These are phyloP conservation scores for Crossaster papposus DNA, from an alignment of 53 echinoderm and acorn worm genomes.

Conservation along the genomic window DNA sequence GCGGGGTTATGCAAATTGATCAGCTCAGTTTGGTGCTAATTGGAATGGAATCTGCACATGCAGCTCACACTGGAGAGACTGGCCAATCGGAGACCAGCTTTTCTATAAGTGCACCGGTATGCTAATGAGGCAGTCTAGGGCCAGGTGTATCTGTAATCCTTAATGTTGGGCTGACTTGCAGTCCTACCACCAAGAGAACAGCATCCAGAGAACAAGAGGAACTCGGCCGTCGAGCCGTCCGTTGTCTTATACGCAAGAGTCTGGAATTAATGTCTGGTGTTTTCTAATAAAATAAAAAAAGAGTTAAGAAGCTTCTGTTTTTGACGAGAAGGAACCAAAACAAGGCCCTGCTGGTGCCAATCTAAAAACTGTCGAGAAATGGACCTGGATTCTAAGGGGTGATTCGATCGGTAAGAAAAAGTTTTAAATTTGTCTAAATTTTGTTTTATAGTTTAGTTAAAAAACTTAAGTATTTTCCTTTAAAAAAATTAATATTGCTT, in stretches of 20 bases:
- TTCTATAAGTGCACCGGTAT: slow-evolving; percentile 9
- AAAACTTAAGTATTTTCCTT: not conserved
- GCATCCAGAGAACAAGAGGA: slow-evolving; percentile 39
- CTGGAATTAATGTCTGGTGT: slow-evolving; percentile 44
- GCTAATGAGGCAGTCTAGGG: slow-evolving; percentile 13
- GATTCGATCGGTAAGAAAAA: slow-evolving; percentile 38
- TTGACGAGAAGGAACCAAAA: slow-evolving; percentile 22
- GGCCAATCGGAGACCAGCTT: slow-evolving; percentile 29
- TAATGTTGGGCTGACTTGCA: slow-evolving; percentile 40
- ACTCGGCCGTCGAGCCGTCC: slow-evolving; percentile 12
- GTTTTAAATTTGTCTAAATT: not conserved
- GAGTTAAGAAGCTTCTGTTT: slow-evolving; percentile 55
- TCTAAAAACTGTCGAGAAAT: slow-evolving; percentile 43
- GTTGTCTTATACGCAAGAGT: slow-evolving; percentile 1
- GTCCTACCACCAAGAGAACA: slow-evolving; percentile 42
- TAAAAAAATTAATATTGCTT: too few species aligned
- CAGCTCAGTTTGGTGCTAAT: slow-evolving; percentile 2
- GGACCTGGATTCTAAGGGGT: slow-evolving; percentile 58
- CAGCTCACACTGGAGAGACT: not conserved
- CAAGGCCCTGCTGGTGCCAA: slow-evolving; percentile 51
- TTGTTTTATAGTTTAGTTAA: not conserved
- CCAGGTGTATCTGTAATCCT: slow-evolving; percentile 22
- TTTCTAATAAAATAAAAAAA: slow-evolving; percentile 19
- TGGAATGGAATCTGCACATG: slow-evolving; percentile 43
- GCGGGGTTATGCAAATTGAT: slow-evolving; percentile 43